Evolutionary conservation across 2,888 invertebrate species (phyloP).

Genomic region (Pseudococcus viburni): DNA sequence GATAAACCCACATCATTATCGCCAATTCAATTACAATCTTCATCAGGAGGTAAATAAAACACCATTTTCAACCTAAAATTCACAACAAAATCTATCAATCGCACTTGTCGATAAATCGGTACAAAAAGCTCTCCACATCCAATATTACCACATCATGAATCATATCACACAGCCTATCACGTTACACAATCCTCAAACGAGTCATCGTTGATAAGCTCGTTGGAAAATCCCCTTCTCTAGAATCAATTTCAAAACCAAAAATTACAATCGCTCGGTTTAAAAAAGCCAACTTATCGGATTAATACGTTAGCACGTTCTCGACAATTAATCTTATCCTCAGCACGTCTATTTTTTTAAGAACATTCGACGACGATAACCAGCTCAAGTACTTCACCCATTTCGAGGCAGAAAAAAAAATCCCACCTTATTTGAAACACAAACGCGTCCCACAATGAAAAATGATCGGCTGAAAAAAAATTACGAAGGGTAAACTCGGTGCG

Average conservation of each 20-base stretch:
- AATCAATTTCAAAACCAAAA: background rate
- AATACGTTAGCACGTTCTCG: background rate
- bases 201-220: too few relatives aligned
- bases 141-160: too few relatives aligned
- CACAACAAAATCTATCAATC: background rate
- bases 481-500: background rate
- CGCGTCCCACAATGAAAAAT: background rate
- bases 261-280: background rate
- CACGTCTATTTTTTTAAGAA: background rate
- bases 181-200: too few relatives aligned
- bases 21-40: background rate
- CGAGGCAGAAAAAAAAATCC: background rate
- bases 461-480: background rate
- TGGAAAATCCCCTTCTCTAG: background rate
- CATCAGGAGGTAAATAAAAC: background rate
- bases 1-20: background rate
- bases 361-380: background rate
- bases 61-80: background rate
- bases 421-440: constrained; percentile 1
- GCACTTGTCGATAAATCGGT: background rate
- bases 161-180: too few relatives aligned
- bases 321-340: constrained; percentile 17
- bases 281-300: background rate
- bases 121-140: too few relatives aligned
- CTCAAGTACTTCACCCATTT: background rate